phyloP scores from a whole-genome alignment of 2,113 vertebrate genomes.

The Zosterops hypoxanthus region DNA sequence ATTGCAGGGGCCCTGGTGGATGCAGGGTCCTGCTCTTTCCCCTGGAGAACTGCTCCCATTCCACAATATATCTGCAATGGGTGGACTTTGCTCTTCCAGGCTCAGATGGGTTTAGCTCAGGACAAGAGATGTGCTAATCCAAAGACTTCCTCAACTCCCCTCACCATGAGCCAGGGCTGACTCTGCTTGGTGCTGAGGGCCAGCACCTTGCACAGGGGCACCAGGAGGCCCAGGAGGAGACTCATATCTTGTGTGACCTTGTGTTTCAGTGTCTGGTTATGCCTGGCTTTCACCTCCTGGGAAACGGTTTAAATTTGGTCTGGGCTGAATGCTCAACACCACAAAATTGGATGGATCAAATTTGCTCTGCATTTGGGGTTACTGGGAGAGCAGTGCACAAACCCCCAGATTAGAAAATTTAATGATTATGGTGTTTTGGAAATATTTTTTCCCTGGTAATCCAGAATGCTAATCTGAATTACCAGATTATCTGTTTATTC shows the following conservation, averaged over 20 bases:
- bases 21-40: rapidly evolving
- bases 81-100: neutral
- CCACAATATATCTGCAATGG: neutral
- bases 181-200: neutral
- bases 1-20: rapidly evolving
- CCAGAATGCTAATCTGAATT: neutral
- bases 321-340: neutral
- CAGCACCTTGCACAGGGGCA: neutral
- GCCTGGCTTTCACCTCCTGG: rapidly evolving
- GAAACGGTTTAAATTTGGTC: neutral
- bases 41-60: neutral
- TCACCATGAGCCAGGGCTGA: neutral
- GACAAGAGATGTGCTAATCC: neutral
- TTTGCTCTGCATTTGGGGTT: neutral
- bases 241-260: rapidly evolving
- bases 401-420: neutral
- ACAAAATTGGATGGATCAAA: neutral
- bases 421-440: neutral
- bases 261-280: neutral
- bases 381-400: neutral
- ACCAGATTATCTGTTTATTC: neutral
- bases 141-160: rapidly evolving
- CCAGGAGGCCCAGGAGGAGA: neutral
- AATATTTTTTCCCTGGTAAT: neutral
- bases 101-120: neutral